Evolutionary conservation across 2,113 vertebrate genomes (phyloP), one percentile per base, ranked within the genome.

Genomic region (Pyxicephalus adspersus): DNA sequence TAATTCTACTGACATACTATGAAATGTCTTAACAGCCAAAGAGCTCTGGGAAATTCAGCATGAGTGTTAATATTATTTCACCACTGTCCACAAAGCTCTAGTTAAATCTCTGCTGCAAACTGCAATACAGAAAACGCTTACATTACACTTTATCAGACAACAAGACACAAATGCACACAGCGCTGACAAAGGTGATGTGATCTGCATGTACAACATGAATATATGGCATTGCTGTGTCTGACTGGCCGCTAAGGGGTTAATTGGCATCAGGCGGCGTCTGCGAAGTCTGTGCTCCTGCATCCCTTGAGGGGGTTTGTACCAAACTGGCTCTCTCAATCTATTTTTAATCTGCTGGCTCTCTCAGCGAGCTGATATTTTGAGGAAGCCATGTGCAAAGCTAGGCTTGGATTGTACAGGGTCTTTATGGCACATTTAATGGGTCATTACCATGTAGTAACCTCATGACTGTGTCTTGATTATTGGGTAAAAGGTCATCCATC

Each of bases 281-380:
- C 31, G 55, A 72, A 67, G 77, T 71, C 65, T 79, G 29, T 80
- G 77, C 68, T 64, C 68, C 34, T 55, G 29, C 50, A 64, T 64
- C 57, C 79, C 79, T 68, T 45, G 60, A 64, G 67, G 78, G 68
- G 68, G 26, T 73, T 81, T 73, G 79, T 65, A 73, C 68, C 68
- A 81, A 81, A 74, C 68, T 64, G 68, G 68, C 58, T 58, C 68
- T 55, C 79, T 55, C 79, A 74, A 57, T 73, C 79, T 81, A 81
- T 81, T 73, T 81, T 73, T 81, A 81, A 81, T 81, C 68, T 81
- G 68, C 79, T 65, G 68, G 68, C 67, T 81, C 45, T 80, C 52
- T 51, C 28, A 71, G 52, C 34, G 55, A 80, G 61, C 54, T 70
- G 66, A 80, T 80, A 57, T 71, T 80, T 80, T 64, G 29, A 80